A percentile compares a stretch with the other conserved stretches of the same genome.
Conservation (phyloP, 2,888 invertebrate species). For the Leucophenga maculata region DNA sequence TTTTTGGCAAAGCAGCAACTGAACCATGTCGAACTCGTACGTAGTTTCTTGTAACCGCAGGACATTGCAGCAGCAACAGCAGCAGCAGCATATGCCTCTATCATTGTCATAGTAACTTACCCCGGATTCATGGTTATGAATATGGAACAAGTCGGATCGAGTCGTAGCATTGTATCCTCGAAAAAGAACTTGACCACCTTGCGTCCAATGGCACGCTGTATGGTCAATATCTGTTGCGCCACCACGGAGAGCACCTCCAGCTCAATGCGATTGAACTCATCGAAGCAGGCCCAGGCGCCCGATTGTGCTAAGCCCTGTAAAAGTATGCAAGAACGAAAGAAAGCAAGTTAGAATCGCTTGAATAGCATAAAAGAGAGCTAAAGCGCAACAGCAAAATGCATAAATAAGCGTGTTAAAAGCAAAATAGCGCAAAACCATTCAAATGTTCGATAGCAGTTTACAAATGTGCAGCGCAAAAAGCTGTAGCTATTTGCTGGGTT, state of each 20-base stretch:
- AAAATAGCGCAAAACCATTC: constrained; percentile 8
- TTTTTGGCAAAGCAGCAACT: too few relatives aligned
- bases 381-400: not conserved
- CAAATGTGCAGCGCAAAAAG: constrained; percentile 38
- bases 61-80: not conserved
- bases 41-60: constrained; percentile 20
- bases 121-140: constrained; percentile 97
- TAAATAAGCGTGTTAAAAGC: constrained; percentile 10
- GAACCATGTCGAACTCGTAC: not conserved
- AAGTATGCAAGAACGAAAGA: constrained; percentile 17
- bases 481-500: constrained; percentile 21
- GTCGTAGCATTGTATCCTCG: constrained; percentile 90
- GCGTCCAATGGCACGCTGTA: constrained; percentile 88
- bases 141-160: constrained; percentile 90
- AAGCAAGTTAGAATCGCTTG: constrained; percentile 4
- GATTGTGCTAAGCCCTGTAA: constrained; percentile 87
- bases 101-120: constrained; percentile 70
- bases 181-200: constrained; percentile 87
- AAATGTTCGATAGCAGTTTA: constrained; percentile 37
- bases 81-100: constrained; percentile 19
- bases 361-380: constrained; percentile 25
- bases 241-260: constrained; percentile 93
- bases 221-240: constrained; percentile 93
- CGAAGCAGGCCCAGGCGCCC: constrained; percentile 95
- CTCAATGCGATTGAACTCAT: constrained; percentile 95